Evolutionary conservation across 1,140 invertebrate genomes (phyloP).

Genomic region (Bacillus rossius): DNA sequence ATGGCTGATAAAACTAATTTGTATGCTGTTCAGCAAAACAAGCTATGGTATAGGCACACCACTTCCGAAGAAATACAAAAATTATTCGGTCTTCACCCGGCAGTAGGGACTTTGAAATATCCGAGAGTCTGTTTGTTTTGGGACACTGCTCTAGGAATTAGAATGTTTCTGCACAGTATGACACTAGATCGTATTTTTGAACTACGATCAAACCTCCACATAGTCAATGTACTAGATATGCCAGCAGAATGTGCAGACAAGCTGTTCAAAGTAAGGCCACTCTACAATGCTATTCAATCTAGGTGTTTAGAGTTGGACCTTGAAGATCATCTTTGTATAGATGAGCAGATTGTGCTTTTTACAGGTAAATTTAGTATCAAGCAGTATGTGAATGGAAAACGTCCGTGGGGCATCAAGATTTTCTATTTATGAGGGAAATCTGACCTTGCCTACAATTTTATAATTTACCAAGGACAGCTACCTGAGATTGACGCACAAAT

Average conservation of each 20-base stretch:
- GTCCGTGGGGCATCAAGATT: conserved; percentile 15
- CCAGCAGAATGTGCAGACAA: conserved; percentile 3
- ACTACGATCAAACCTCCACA: conserved; percentile 12
- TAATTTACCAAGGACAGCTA: conserved; percentile 13
- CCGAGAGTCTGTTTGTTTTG: conserved; percentile 18
- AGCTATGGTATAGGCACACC: not conserved
- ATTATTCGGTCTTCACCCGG: conserved; percentile 16
- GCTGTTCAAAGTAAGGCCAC: conserved; percentile 22
- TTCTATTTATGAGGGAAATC: conserved; percentile 16
- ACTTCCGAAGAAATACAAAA: conserved; percentile 16
- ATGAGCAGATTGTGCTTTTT: conserved; percentile 27
- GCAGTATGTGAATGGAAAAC: conserved; percentile 4
- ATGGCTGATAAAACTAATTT: conserved; percentile 2
- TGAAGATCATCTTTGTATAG: conserved; percentile 20
- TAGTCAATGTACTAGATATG: conserved; percentile 13
- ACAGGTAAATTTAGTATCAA: conserved; percentile 14
- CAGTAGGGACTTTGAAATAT: conserved; percentile 16
- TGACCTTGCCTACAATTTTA: conserved; percentile 4
- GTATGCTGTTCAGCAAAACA: conserved; percentile 5
- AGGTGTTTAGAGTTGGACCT: conserved; percentile 16
- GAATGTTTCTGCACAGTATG: conserved; percentile 10
- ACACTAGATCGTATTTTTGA: conserved; percentile 10
- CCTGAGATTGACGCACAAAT: not conserved
- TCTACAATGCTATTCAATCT: conserved; percentile 3
- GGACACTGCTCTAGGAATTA: conserved; percentile 1